Conservation (phyloP, 2,888 invertebrate genomes). For the Scrobipalpa costella region DNA sequence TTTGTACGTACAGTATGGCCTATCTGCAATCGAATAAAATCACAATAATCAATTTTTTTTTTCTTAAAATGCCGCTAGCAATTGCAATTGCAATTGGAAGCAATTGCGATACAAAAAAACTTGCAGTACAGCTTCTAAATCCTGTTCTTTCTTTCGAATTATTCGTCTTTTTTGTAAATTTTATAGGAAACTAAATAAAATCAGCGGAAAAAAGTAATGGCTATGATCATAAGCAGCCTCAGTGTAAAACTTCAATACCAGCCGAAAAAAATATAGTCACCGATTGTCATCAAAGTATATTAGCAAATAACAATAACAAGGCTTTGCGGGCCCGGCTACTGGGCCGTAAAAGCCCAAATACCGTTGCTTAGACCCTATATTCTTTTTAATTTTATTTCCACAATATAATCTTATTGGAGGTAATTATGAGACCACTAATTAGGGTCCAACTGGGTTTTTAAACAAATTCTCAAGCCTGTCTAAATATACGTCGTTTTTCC, state of each 20-base stretch:
- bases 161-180: too few species aligned
- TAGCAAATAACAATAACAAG: constrained; percentile 1
- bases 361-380: background rate
- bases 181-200: background rate
- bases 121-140: too few species aligned
- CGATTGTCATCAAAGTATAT: constrained; percentile 28
- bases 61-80: too few species aligned
- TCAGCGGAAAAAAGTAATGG: background rate
- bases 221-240: background rate
- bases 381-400: constrained; percentile 14
- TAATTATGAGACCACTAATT: constrained; percentile 35
- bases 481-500: constrained; percentile 32
- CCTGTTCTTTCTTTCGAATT: too few species aligned
- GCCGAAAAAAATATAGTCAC: constrained; percentile 31
- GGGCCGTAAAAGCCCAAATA: constrained; percentile 16
- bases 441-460: constrained; percentile 31
- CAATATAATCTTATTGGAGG: constrained; percentile 23
- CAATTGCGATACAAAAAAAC: too few species aligned
- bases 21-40: too few species aligned
- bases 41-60: too few species aligned
- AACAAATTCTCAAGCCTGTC: constrained; percentile 34
- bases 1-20: too few species aligned
- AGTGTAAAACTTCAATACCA: constrained; percentile 6
- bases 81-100: too few species aligned
- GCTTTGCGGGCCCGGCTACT: constrained; percentile 11